Percentiles rank a stretch among this genome's conserved stretches.
These are phyloP conservation scores for Metellina segmentata DNA, from an alignment of 2,888 invertebrate species.

Conservation along the genomic window DNA sequence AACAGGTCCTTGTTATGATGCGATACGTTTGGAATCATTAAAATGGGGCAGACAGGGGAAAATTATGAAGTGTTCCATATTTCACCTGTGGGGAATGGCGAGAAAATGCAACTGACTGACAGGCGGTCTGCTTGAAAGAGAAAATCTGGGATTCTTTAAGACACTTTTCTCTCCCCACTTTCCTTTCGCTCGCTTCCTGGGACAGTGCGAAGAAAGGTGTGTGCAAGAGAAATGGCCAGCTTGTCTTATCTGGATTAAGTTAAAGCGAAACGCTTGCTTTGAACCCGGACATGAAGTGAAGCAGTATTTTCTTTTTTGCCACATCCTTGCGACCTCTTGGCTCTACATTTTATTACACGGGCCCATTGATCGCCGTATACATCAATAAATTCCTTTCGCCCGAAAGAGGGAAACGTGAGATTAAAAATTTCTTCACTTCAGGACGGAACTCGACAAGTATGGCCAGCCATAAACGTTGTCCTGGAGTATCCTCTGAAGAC, in stretches of 20 bases:
- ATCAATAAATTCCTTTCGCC: conserved; percentile 11
- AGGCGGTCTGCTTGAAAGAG: conserved; percentile 27
- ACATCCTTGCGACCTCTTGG: background rate
- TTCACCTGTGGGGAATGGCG: conserved; percentile 6
- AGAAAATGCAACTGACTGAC: conserved; percentile 43
- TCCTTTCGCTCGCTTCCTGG: conserved; percentile 1
- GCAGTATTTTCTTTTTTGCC: conserved; percentile 12
- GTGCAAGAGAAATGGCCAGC: background rate
- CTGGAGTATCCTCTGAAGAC: background rate
- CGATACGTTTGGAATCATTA: conserved; percentile 25
- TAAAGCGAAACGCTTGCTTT: background rate
- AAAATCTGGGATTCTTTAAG: conserved; percentile 35
- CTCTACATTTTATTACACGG: conserved; percentile 8
- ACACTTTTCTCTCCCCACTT: conserved; percentile 11
- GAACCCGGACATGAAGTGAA: conserved; percentile 48
- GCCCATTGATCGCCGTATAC: conserved; percentile 3
- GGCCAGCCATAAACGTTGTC: background rate
- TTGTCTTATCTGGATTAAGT: background rate
- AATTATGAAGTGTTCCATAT: conserved; percentile 57
- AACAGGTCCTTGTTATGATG: conserved; percentile 1
- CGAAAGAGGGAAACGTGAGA: background rate
- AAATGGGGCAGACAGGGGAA: conserved; percentile 3
- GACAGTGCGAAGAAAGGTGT: background rate
- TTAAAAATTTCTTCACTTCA: background rate
- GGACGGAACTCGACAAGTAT: background rate